Evolutionary conservation across 2,888 invertebrate genomes (phyloP), one percentile per base, ranked within the genome.

Genomic region (Temnothorax rugatulus): DNA sequence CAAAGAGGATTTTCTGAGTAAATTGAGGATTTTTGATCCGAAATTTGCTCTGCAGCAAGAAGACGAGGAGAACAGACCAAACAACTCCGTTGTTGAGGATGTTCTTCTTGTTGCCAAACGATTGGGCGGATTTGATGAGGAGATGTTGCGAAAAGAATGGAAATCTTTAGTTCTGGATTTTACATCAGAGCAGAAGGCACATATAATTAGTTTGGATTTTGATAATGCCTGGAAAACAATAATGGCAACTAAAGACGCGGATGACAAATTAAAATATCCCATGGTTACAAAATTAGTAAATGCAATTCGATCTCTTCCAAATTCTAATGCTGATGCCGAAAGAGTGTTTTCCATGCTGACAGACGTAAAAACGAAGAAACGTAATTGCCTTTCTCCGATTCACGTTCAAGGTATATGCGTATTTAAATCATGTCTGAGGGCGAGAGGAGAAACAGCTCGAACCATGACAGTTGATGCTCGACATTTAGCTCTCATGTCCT

Each of bases 291-390:
- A 34, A 34, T 64, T 64, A 64, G 7, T 64, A 4, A 64, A 44
- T 64, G 9, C 21, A 66, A 47, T 66, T 21, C 44, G 64, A 44
- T 21, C 21, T 41, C 44, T 44, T 41, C n/a, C 44, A 21, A 34
- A 34, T 34, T 34, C 34, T 34, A 34, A 34, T 34, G 34, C 34
- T 34, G 34, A 34, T 34, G 7, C 41, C 38, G 44, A 41, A 66
- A 66, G 2, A 44, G 4, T 25, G 4, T 54, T 54, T 54, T 54
- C 54, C 54, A 66, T 66, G 21, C 5, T 66, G 8, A 41, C 44
- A 44, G 25, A 66, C 8, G 2, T 66, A 25, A 66, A 66, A 44
- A 66, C 44, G 13, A 47, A 66, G 21, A 66, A 66, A 44, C 44
- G 8, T 13, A 66, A 66, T 66, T 47, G 47, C 47, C 47, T 66